These are phyloP conservation scores for Delphinus delphis DNA, from an alignment of 2,113 vertebrate genomes.

Conservation along the genomic window DNA sequence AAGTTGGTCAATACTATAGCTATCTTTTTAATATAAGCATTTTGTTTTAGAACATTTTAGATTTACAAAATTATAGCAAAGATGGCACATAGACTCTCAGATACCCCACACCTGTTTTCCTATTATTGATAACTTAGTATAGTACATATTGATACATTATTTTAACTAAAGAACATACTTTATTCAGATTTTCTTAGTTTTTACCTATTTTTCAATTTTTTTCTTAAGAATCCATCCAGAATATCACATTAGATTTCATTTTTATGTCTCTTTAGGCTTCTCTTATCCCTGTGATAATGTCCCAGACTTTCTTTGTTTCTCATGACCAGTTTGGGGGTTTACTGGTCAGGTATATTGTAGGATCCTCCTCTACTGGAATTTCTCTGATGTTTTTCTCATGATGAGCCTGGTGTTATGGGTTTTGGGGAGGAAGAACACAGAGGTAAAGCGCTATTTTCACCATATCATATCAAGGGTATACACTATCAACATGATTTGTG, in stretches of 20 bases:
- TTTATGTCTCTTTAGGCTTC: background rate
- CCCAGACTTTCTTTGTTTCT: background rate
- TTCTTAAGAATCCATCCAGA: background rate
- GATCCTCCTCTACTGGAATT: background rate
- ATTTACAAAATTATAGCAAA: background rate
- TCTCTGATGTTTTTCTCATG: background rate
- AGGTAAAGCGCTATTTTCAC: background rate
- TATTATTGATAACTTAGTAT: background rate
- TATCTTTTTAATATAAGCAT: background rate
- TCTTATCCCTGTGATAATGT: background rate
- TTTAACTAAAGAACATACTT: background rate
- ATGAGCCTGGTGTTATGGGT: background rate
- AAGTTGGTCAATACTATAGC: background rate
- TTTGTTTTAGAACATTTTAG: background rate
- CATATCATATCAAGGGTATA: background rate
- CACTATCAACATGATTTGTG: background rate
- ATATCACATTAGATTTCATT: background rate
- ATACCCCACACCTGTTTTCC: background rate
- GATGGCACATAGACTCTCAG: background rate
- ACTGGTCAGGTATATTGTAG: background rate
- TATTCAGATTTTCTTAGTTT: background rate
- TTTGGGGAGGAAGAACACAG: background rate
- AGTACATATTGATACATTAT: background rate
- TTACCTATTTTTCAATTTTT: background rate
- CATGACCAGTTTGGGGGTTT: background rate